phyloP scores from a whole-genome alignment of 2,888 invertebrate species.

The Syrista parreyssii region DNA sequence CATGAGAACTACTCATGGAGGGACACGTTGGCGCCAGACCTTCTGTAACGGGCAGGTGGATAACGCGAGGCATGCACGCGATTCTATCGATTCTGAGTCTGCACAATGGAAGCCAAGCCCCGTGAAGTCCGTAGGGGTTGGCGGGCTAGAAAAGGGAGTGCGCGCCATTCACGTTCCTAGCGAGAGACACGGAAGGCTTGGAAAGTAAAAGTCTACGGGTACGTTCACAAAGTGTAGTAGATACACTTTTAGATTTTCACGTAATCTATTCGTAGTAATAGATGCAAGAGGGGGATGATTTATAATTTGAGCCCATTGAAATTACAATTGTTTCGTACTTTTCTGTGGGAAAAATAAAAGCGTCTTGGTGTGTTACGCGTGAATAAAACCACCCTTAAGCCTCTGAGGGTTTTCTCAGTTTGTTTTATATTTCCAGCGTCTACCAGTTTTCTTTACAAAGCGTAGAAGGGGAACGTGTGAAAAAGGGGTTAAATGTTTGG shows the following conservation, averaged over 20 bases:
- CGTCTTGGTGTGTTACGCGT: not conserved
- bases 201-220: slow-evolving; percentile 43
- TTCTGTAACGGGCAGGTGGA: slow-evolving; percentile 58
- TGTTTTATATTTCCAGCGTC: not conserved
- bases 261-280: not conserved
- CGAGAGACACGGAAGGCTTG: slow-evolving; percentile 37
- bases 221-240: slow-evolving; percentile 19
- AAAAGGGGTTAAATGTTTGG: not conserved
- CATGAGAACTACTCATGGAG: not conserved
- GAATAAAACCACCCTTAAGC: not conserved
- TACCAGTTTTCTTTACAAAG: not conserved
- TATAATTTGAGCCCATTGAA: not conserved
- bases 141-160: slow-evolving; percentile 22
- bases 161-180: slow-evolving; percentile 40
- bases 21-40: slow-evolving; percentile 37
- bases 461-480: not conserved
- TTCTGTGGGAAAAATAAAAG: not conserved
- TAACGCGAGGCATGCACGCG: slow-evolving; percentile 57
- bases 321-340: not conserved
- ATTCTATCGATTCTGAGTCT: slow-evolving; percentile 57
- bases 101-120: slow-evolving; percentile 41
- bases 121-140: slow-evolving; percentile 22
- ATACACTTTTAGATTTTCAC: not conserved
- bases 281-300: not conserved
- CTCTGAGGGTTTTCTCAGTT: not conserved